Percentiles rank a stretch among this genome's conserved stretches.
These are phyloP conservation scores for Ganaspis sp. DNA, from an alignment of 1,140 invertebrate genomes.

Conservation along the genomic window DNA sequence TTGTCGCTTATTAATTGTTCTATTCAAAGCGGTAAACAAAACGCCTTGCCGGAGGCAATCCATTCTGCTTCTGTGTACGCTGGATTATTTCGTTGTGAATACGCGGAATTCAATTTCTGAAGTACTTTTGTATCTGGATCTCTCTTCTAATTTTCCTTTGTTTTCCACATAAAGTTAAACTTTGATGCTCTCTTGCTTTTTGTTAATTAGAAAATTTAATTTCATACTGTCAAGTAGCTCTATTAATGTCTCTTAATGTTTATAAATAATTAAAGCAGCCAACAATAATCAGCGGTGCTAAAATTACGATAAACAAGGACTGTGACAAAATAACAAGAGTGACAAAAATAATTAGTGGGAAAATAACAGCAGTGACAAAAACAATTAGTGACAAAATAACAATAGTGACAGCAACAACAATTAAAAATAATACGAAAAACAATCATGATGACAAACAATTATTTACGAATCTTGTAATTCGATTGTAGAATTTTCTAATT, in stretches of 20 bases:
- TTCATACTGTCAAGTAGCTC: background rate
- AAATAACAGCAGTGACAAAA: too few species aligned
- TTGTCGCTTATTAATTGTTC: slow-evolving; percentile 7
- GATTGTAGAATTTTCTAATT: too few species aligned
- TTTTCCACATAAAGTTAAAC: background rate
- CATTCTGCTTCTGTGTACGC: background rate
- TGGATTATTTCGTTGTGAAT: slow-evolving; percentile 1
- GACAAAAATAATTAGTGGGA: too few species aligned
- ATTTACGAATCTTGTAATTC: too few species aligned
- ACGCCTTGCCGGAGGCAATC: slow-evolving; percentile 15
- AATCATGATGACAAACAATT: too few species aligned
- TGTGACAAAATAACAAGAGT: too few species aligned
- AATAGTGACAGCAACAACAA: too few species aligned
- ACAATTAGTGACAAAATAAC: too few species aligned
- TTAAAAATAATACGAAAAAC: too few species aligned
- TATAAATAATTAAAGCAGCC: background rate
- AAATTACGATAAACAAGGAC: too few species aligned
- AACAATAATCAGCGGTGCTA: too few species aligned
- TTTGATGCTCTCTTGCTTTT: background rate
- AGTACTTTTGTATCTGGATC: slow-evolving; percentile 4
- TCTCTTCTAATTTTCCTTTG: slow-evolving; percentile 4
- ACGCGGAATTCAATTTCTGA: slow-evolving; percentile 4
- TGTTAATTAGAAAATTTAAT: background rate
- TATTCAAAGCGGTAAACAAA: slow-evolving; percentile 21
- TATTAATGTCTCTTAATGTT: too few species aligned